phyloP scores from a whole-genome alignment of 2,797 vertebrate genomes.

The Selene dorsalis region DNA sequence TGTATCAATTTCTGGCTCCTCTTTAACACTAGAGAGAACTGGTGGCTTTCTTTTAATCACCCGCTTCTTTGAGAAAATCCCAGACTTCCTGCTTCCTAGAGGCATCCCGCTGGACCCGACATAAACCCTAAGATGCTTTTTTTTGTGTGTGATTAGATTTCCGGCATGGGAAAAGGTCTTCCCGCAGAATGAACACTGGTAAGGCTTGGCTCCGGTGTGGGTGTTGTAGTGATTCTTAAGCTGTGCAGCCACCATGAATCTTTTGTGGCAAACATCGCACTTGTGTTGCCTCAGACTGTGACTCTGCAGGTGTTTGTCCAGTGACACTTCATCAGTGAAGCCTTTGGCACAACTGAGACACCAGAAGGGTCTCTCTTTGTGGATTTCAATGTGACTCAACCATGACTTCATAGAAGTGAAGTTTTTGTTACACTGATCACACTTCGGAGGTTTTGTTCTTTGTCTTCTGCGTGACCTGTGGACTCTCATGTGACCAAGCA shows the following conservation, averaged over 20 bases:
- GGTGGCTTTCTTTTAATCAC: slow-evolving; percentile 3
- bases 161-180: slow-evolving; percentile 55
- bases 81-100: slow-evolving; percentile 4
- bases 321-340: slow-evolving; percentile 59
- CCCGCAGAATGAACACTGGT: slow-evolving; percentile 60
- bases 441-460: slow-evolving; percentile 30
- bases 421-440: slow-evolving; percentile 71
- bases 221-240: slow-evolving; percentile 51
- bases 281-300: slow-evolving; percentile 57
- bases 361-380: slow-evolving; percentile 72
- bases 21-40: neutral
- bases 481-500: slow-evolving; percentile 64
- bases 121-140: slow-evolving; percentile 31
- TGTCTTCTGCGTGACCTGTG: slow-evolving; percentile 31
- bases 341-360: slow-evolving; percentile 73
- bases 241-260: slow-evolving; percentile 30
- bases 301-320: slow-evolving; percentile 67
- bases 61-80: neutral
- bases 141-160: slow-evolving; percentile 49
- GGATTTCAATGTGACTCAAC: slow-evolving; percentile 63
- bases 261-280: slow-evolving; percentile 65
- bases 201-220: slow-evolving; percentile 45
- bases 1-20: slow-evolving; percentile 10
- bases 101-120: neutral
- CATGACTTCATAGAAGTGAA: slow-evolving; percentile 56